These are phyloP conservation scores for Gavialis gangeticus DNA, from an alignment of 2,113 vertebrate species.

Conservation along the genomic window DNA sequence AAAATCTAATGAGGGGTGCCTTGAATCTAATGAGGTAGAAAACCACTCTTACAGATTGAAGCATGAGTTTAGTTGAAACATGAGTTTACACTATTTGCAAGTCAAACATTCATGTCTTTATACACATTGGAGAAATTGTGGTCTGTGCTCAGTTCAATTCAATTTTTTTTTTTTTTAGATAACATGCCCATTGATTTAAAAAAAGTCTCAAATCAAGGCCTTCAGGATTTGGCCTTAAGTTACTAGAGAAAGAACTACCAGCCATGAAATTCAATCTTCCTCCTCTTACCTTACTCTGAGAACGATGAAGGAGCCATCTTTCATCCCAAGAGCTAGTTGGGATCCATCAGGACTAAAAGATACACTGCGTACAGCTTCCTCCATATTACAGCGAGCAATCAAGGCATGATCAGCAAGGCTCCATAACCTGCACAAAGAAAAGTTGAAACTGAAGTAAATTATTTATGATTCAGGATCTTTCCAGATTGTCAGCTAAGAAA, in stretches of 20 bases:
- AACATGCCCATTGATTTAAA: not conserved
- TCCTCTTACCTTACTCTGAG: slow-evolving; percentile 90
- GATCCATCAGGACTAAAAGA: slow-evolving; percentile 94
- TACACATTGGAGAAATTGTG: not conserved
- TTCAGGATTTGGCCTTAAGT: not conserved
- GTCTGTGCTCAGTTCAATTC: not conserved
- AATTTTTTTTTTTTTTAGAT: not conserved
- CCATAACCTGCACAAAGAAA: slow-evolving; percentile 86
- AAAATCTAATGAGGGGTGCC: too few relatives aligned
- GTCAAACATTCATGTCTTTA: not conserved
- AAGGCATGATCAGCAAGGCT: slow-evolving; percentile 93
- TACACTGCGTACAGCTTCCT: slow-evolving; percentile 92
- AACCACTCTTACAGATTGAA: not conserved
- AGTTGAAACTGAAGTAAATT: not conserved
- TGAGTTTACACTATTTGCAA: not conserved
- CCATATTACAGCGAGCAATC: slow-evolving; percentile 97
- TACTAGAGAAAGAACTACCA: not conserved
- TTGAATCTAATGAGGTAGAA: too few relatives aligned
- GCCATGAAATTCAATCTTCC: not conserved
- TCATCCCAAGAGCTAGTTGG: slow-evolving; percentile 96
- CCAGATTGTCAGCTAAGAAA: not conserved
- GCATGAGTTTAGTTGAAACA: not conserved
- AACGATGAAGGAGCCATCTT: slow-evolving; percentile 97
- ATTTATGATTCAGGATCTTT: not conserved
- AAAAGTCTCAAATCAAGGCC: not conserved